phyloP scores from a whole-genome alignment of 2,888 invertebrate species.

The Ganaspis brasiliensis region DNA sequence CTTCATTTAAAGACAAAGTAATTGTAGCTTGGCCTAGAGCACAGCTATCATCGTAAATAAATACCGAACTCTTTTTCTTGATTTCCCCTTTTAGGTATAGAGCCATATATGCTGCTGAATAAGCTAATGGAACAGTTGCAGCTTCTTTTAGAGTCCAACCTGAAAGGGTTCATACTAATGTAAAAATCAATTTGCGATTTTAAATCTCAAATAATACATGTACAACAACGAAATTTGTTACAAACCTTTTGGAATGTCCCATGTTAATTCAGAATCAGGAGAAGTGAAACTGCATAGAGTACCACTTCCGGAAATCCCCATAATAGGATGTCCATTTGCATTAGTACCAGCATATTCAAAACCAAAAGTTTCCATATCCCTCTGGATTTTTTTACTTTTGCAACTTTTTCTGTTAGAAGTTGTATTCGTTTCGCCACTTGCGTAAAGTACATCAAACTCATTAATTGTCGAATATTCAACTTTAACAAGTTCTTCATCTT shows the following conservation, averaged over 20 bases:
- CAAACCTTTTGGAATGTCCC: slow-evolving; percentile 83
- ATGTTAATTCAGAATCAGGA: slow-evolving; percentile 80
- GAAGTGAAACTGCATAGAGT: slow-evolving; percentile 82
- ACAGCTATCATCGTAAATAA: slow-evolving; percentile 78
- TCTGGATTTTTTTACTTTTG: background rate
- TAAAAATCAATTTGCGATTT: too few relatives aligned
- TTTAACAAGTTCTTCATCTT: background rate
- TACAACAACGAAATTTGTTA: too few relatives aligned
- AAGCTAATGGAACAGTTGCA: slow-evolving; percentile 85
- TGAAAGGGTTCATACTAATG: too few relatives aligned
- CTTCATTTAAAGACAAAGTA: slow-evolving; percentile 76
- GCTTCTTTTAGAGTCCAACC: slow-evolving; percentile 86
- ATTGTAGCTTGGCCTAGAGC: background rate
- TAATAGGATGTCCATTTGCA: slow-evolving; percentile 77
- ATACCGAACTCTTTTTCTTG: slow-evolving; percentile 80
- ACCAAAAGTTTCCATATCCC: slow-evolving; percentile 76
- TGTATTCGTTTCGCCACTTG: too few relatives aligned
- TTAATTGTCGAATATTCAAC: background rate
- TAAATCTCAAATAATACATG: too few relatives aligned
- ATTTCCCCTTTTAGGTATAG: slow-evolving; percentile 83
- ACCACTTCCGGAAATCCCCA: slow-evolving; percentile 76
- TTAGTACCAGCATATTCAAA: slow-evolving; percentile 86
- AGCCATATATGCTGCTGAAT: slow-evolving; percentile 84
- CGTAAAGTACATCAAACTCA: background rate
- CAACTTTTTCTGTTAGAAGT: background rate